phyloP scores from a whole-genome alignment of 2,888 invertebrate genomes.

The Odontomyia ornata region DNA sequence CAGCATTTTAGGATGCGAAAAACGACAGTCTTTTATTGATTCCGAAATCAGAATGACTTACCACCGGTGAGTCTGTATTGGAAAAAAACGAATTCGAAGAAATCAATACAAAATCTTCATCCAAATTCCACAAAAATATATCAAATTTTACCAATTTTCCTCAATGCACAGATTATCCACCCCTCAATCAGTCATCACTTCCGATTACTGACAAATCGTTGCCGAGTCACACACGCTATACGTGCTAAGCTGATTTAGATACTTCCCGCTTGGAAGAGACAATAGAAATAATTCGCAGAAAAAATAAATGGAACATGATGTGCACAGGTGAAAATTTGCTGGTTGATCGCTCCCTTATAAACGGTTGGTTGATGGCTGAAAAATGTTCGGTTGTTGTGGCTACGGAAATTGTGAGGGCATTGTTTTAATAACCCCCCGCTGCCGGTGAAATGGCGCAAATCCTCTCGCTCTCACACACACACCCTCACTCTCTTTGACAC shows the following conservation, averaged over 20 bases:
- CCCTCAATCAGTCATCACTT: conserved; percentile 9
- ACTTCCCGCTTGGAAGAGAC: conserved; percentile 19
- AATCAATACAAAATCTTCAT: too few relatives aligned
- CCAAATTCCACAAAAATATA: too few relatives aligned
- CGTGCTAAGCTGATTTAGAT: conserved; percentile 36
- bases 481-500: neutral
- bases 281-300: neutral
- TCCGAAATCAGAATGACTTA: neutral
- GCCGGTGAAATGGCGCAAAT: neutral
- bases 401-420: conserved; percentile 5
- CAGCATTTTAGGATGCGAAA: neutral
- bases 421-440: conserved; percentile 19
- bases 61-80: too few relatives aligned
- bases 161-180: conserved; percentile 5
- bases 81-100: too few relatives aligned
- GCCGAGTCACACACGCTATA: conserved; percentile 27
- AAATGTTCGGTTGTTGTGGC: conserved; percentile 22
- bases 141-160: too few relatives aligned
- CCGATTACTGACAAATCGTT: conserved; percentile 24
- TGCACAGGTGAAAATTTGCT: conserved; percentile 26
- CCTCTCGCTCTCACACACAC: too few relatives aligned
- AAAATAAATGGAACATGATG: neutral
- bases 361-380: neutral
- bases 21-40: too few relatives aligned
- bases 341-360: neutral